These are phyloP conservation scores for Aramus guarauna DNA, from an alignment of 2,113 vertebrate genomes.

Conservation along the genomic window DNA sequence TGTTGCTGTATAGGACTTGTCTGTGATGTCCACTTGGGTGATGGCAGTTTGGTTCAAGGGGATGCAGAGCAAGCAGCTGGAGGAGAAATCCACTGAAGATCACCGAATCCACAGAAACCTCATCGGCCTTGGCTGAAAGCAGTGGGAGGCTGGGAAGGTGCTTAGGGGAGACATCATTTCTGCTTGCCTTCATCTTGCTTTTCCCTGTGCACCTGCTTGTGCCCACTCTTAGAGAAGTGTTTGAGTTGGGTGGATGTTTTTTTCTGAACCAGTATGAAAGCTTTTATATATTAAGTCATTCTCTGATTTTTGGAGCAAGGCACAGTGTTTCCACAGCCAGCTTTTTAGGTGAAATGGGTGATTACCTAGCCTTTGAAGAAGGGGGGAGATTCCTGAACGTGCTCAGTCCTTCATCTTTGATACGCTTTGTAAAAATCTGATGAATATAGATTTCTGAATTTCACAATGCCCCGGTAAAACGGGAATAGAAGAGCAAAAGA, in stretches of 20 bases:
- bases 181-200: background rate
- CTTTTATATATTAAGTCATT: background rate
- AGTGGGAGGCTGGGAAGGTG: background rate
- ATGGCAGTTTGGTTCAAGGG: background rate
- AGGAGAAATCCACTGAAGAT: background rate
- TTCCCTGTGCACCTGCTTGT: background rate
- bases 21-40: background rate
- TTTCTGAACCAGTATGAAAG: background rate
- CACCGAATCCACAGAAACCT: background rate
- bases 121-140: background rate
- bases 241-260: background rate
- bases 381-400: background rate
- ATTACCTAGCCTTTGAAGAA: background rate
- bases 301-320: background rate
- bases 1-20: background rate
- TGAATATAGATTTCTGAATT: background rate
- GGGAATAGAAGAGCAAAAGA: background rate
- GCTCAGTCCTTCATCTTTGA: accelerated
- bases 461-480: background rate
- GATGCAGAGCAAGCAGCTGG: background rate
- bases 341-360: background rate
- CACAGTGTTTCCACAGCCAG: background rate
- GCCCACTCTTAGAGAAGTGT: background rate
- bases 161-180: background rate
- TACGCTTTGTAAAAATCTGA: background rate